Evolutionary conservation across 1,140 invertebrate species (phyloP).

Genomic region (Sinonovacula constricta): DNA sequence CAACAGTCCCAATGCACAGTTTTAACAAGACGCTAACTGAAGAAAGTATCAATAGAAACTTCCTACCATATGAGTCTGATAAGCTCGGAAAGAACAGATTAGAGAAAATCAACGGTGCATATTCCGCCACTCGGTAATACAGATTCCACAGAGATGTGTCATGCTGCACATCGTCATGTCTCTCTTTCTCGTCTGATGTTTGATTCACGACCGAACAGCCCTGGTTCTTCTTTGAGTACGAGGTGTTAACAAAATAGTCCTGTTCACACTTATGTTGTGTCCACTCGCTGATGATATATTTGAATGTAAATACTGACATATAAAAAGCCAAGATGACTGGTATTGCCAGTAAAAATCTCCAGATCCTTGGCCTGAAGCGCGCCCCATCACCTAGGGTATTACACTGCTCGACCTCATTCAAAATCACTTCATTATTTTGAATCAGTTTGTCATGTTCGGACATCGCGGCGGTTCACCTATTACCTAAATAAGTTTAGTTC

Average conservation of each 20-base stretch:
- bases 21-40: background rate
- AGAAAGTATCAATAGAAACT: slow-evolving; percentile 23
- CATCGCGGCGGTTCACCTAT: too few species aligned
- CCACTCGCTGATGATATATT: slow-evolving; percentile 32
- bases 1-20: background rate
- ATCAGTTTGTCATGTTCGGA: too few species aligned
- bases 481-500: too few species aligned
- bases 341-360: too few species aligned
- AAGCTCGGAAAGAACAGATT: background rate
- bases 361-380: too few species aligned
- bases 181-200: background rate
- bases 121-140: background rate
- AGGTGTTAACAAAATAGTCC: background rate
- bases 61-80: slow-evolving; percentile 9
- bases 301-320: too few species aligned
- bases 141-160: slow-evolving; percentile 6
- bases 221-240: slow-evolving; percentile 1
- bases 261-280: slow-evolving; percentile 8
- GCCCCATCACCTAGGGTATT: too few species aligned
- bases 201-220: slow-evolving; percentile 15
- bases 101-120: slow-evolving; percentile 11
- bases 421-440: too few species aligned
- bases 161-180: slow-evolving; percentile 20
- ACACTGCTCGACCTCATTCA: too few species aligned
- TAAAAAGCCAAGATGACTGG: too few species aligned